Evolutionary conservation across 35 echinoderm and acorn worm genomes (phyloP).

Genomic region (Anneissia japonica): DNA sequence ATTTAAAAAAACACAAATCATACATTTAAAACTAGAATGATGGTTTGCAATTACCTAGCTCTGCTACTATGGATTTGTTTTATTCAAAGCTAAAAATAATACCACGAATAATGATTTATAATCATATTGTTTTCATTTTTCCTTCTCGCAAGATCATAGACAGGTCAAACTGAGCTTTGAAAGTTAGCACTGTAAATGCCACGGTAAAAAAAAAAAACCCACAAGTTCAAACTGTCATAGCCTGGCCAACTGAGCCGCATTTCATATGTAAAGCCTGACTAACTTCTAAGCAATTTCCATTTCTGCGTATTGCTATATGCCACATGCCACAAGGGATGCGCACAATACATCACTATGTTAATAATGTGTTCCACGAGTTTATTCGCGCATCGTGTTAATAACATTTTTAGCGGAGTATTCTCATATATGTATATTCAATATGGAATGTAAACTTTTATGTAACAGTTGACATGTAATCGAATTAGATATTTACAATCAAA

Average conservation of each 20-base stretch:
- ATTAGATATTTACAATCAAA: no score
- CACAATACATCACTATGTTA: neutral
- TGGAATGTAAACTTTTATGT: neutral
- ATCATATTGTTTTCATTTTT: no score
- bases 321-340: neutral
- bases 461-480: neutral
- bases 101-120: no score
- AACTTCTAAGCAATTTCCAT: neutral
- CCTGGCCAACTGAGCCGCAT: neutral
- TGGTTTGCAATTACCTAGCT: no score
- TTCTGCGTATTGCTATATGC: neutral
- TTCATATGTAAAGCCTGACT: conserved; percentile 3
- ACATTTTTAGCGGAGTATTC: neutral
- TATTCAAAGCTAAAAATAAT: no score
- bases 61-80: no score
- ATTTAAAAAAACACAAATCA: no score
- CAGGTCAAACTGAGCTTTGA: neutral
- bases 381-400: neutral
- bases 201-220: neutral
- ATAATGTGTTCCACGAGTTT: neutral
- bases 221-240: neutral
- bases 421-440: neutral
- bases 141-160: neutral
- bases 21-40: no score
- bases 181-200: neutral